A percentile compares a stretch with the other conserved stretches of the same genome.
Conservation (phyloP, 2,888 invertebrate species). For the Busseola fusca region DNA sequence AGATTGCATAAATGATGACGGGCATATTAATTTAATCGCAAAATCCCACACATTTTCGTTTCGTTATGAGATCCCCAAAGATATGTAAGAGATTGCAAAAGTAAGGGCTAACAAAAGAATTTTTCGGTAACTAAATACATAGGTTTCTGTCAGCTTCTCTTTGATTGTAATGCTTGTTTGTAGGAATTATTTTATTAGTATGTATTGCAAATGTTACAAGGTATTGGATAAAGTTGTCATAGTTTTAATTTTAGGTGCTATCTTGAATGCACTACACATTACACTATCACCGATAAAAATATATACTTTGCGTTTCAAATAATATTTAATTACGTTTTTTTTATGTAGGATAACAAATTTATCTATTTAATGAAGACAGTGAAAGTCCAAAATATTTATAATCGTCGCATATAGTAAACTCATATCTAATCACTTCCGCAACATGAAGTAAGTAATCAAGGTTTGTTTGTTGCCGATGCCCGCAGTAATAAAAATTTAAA, state of each 20-base stretch:
- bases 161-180: not conserved
- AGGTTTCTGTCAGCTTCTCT: not conserved
- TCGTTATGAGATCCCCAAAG: not conserved
- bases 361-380: constrained; percentile 23
- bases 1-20: not conserved
- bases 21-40: not conserved
- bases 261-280: constrained; percentile 20
- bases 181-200: not conserved
- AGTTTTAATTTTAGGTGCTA: constrained; percentile 7
- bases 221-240: not conserved
- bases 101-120: not conserved
- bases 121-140: not conserved
- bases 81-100: not conserved
- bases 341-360: not conserved
- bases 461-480: constrained; percentile 6
- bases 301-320: not conserved
- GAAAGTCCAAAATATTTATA: constrained; percentile 20
- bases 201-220: not conserved
- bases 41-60: not conserved
- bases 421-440: constrained; percentile 28
- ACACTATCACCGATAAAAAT: constrained; percentile 16
- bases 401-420: constrained; percentile 12
- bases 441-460: constrained; percentile 17
- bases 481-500: not conserved
- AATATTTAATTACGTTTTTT: constrained; percentile 5